Percentiles rank a stretch among this genome's conserved stretches.
These are phyloP conservation scores for Athalia circularis DNA, from an alignment of 2,888 invertebrate species.

Conservation along the genomic window DNA sequence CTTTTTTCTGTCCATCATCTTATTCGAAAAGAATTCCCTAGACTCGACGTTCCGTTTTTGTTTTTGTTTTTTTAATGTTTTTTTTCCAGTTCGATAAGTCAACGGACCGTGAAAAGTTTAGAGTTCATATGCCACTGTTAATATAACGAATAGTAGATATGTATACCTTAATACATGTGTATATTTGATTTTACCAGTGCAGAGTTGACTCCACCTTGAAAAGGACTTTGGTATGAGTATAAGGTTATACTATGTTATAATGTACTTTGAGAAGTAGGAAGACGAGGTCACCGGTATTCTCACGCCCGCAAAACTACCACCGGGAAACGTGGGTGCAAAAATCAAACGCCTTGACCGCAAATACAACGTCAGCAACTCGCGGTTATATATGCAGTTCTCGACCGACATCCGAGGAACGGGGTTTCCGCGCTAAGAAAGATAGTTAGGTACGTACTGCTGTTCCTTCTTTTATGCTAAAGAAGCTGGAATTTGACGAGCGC, in stretches of 20 bases:
- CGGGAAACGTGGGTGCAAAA: constrained; percentile 36
- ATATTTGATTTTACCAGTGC: neutral
- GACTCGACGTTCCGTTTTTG: too few species aligned
- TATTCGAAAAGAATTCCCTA: too few species aligned
- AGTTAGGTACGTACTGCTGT: too few species aligned
- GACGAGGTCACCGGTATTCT: constrained; percentile 44
- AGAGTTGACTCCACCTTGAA: constrained; percentile 29
- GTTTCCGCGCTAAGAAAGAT: neutral
- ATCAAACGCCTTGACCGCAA: constrained; percentile 41
- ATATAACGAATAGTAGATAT: too few species aligned
- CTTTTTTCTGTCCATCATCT: neutral
- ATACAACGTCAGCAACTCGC: constrained; percentile 3
- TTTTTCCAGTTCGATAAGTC: too few species aligned
- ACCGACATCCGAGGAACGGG: constrained; percentile 38
- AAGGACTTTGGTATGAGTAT: neutral
- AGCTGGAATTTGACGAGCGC: constrained; percentile 37
- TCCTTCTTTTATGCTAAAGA: neutral
- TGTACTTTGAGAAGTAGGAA: constrained; percentile 29
- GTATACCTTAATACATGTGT: too few species aligned
- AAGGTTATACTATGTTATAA: too few species aligned
- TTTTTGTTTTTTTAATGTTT: too few species aligned
- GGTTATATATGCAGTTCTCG: constrained; percentile 1
- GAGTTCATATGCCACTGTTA: too few species aligned
- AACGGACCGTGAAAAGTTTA: too few species aligned
- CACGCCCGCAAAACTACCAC: constrained; percentile 44